Evolutionary conservation across 2,113 vertebrate genomes (phyloP).

Genomic region (Trogon melanurus): DNA sequence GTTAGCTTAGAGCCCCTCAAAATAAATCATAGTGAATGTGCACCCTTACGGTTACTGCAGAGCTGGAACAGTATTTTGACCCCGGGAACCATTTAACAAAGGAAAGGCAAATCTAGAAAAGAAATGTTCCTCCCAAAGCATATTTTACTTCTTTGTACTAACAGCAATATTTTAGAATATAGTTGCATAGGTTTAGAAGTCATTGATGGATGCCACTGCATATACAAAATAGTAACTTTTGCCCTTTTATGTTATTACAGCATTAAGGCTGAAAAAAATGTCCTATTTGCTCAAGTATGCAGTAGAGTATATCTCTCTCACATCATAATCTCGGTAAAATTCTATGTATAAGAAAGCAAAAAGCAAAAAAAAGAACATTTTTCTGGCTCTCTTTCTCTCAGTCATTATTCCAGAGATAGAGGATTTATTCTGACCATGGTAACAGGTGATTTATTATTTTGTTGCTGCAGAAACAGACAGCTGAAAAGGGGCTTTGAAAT

Average conservation of each 20-base stretch:
- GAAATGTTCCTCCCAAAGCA: not conserved
- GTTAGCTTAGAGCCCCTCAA: not conserved
- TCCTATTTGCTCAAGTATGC: not conserved
- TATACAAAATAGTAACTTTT: not conserved
- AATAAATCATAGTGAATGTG: not conserved
- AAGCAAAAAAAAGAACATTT: not conserved
- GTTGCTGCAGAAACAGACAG: constrained; percentile 54
- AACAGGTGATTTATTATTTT: constrained; percentile 71
- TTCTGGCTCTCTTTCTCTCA: not conserved
- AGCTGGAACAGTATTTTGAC: not conserved
- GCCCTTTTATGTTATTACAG: not conserved
- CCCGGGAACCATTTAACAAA: not conserved
- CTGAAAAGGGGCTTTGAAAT: constrained; percentile 75
- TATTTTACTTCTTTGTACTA: not conserved
- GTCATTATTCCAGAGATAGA: constrained; percentile 23
- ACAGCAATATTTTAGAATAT: not conserved
- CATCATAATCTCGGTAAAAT: not conserved
- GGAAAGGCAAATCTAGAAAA: not conserved
- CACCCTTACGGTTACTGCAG: not conserved
- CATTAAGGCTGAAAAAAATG: not conserved
- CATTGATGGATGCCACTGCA: not conserved
- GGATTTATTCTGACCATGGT: constrained; percentile 41
- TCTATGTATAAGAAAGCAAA: constrained; percentile 13
- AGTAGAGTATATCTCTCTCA: not conserved
- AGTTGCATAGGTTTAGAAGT: not conserved